A percentile compares a stretch with the other conserved stretches of the same genome.
Conservation (phyloP, 2,113 vertebrate species). For the Syngnathus scovelli region DNA sequence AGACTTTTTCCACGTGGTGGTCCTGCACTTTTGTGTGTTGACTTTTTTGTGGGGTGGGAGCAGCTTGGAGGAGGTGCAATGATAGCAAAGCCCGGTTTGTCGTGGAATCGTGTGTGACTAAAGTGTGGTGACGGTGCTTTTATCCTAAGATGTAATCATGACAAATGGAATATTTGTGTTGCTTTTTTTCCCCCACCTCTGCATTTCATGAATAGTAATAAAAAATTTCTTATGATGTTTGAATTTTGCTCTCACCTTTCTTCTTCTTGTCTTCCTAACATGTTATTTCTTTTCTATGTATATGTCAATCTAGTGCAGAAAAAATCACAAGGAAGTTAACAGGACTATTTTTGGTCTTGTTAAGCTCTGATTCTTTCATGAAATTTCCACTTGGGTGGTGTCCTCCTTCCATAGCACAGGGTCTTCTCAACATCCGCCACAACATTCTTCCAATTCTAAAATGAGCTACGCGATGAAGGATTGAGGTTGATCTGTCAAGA, state of each 20-base stretch:
- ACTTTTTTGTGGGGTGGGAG: conserved; percentile 8
- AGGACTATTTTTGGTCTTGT: background rate
- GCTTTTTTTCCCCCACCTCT: conserved; percentile 47
- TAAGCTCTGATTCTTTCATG: background rate
- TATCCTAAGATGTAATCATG: conserved; percentile 65
- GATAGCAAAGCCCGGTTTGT: conserved; percentile 61
- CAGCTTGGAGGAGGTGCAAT: conserved; percentile 72
- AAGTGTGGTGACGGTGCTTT: conserved; percentile 72
- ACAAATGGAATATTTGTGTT: conserved; percentile 59
- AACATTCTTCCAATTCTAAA: background rate
- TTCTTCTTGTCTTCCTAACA: background rate
- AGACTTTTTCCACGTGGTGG: background rate
- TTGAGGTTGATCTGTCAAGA: background rate
- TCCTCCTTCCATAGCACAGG: too few species aligned
- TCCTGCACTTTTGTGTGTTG: background rate
- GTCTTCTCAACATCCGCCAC: background rate
- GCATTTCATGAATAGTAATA: conserved; percentile 71
- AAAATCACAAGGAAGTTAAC: background rate
- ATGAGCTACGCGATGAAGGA: background rate
- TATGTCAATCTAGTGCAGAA: background rate
- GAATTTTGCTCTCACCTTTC: conserved; percentile 8
- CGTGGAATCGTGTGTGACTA: conserved; percentile 51
- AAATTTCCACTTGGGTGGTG: background rate
- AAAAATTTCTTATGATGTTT: conserved; percentile 70
- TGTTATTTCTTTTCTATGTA: background rate